These are phyloP conservation scores for Catamblyrhynchus diadema DNA, from an alignment of 2,797 vertebrate genomes.

Conservation along the genomic window DNA sequence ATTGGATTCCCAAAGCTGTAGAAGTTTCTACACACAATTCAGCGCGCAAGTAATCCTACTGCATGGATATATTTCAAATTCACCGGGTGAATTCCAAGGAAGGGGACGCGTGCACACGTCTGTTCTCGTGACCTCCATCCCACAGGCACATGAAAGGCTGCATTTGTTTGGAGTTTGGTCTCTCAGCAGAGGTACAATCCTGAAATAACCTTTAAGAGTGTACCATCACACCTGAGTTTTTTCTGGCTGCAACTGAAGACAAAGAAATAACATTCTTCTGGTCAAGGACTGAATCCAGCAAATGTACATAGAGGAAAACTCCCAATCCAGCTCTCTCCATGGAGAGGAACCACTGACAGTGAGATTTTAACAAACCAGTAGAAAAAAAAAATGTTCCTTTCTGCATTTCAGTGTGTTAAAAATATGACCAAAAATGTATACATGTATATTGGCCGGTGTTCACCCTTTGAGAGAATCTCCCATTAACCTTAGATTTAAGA, in stretches of 20 bases:
- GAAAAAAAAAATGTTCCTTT: neutral
- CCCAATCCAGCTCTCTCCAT: neutral
- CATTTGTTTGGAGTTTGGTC: neutral
- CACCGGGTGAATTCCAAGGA: neutral
- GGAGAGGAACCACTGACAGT: neutral
- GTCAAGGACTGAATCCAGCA: neutral
- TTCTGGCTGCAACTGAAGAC: neutral
- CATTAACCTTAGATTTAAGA: neutral
- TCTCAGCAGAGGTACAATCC: neutral
- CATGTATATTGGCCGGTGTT: neutral
- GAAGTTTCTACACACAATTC: neutral
- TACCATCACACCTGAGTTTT: neutral
- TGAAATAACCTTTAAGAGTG: neutral
- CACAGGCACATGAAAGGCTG: neutral
- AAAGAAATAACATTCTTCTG: neutral
- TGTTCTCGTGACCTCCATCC: accelerated
- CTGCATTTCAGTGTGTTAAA: neutral
- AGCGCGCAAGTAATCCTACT: neutral
- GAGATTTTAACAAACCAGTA: neutral
- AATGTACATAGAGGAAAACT: neutral
- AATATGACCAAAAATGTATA: neutral
- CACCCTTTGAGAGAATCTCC: neutral
- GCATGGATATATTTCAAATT: neutral
- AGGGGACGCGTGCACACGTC: accelerated
- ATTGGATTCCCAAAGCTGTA: neutral